Conservation (phyloP, 2,797 vertebrate species). For the Lepilemur ruficaudatus region DNA sequence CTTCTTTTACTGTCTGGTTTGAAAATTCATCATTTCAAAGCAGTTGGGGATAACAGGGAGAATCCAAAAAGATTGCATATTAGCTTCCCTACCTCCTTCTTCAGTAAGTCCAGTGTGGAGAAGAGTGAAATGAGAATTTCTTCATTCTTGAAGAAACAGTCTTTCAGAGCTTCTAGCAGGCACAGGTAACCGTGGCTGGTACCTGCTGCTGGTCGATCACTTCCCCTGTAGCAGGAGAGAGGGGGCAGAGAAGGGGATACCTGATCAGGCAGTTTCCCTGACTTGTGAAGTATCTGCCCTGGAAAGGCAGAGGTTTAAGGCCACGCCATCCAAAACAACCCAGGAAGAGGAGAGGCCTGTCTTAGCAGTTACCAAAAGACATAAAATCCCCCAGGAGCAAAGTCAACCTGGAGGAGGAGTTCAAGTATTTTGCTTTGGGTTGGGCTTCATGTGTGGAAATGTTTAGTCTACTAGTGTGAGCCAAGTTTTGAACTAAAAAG, state of each 20-base stretch:
- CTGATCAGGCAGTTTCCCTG: slow-evolving; percentile 18
- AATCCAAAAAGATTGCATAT: not conserved
- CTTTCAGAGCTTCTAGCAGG: not conserved
- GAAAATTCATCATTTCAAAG: slow-evolving; percentile 33
- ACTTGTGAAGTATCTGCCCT: not conserved
- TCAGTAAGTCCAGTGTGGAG: not conserved
- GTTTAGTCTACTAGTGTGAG: not conserved
- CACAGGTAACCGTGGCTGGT: not conserved
- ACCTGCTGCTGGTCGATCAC: not conserved
- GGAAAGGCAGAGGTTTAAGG: slow-evolving; percentile 40
- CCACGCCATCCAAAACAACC: not conserved
- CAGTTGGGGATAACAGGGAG: not conserved
- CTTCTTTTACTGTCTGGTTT: slow-evolving; percentile 34
- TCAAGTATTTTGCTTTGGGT: not conserved
- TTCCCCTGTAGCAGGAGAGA: not conserved
- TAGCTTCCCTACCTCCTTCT: slow-evolving; percentile 24
- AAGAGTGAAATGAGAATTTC: not conserved
- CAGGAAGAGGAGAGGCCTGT: not conserved
- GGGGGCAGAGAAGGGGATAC: not conserved
- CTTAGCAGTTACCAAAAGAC: not conserved
- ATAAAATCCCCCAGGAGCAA: not conserved
- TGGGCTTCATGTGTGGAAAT: not conserved
- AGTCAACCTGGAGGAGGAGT: not conserved
- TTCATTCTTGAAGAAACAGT: not conserved
- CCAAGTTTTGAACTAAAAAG: not conserved